phyloP scores from a whole-genome alignment of 1,140 invertebrate genomes.

The Psix sp. region DNA sequence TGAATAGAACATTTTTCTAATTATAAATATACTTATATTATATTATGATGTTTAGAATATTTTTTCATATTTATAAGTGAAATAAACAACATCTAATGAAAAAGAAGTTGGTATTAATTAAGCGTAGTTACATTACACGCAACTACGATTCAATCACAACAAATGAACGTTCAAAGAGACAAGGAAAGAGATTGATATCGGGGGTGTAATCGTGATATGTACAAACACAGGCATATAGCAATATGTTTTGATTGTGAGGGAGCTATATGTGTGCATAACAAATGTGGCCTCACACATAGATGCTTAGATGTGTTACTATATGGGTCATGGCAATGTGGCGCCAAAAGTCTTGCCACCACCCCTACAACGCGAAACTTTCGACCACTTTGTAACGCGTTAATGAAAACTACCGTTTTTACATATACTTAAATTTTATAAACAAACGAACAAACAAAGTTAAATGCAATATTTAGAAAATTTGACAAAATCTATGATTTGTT shows the following conservation, averaged over 20 bases:
- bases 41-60: too few relatives aligned
- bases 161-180: conserved; percentile 28
- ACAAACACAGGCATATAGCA: conserved; percentile 6
- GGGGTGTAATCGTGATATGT: conserved; percentile 23
- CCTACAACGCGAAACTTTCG: conserved; percentile 49
- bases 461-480: too few relatives aligned
- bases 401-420: conserved; percentile 19
- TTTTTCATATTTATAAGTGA: too few relatives aligned
- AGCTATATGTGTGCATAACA: conserved; percentile 30
- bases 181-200: conserved; percentile 31
- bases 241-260: not conserved
- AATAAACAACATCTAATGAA: too few relatives aligned
- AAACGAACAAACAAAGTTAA: too few relatives aligned
- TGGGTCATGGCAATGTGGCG: conserved; percentile 63
- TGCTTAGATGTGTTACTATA: conserved; percentile 53
- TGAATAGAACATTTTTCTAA: too few relatives aligned
- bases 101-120: too few relatives aligned
- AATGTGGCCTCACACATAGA: conserved; percentile 30
- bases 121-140: too few relatives aligned
- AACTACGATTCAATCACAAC: conserved; percentile 27
- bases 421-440: conserved; percentile 11
- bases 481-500: too few relatives aligned
- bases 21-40: too few relatives aligned
- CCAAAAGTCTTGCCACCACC: conserved; percentile 60
- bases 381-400: conserved; percentile 51